Percentiles rank a stretch among this genome's conserved stretches.
phyloP scores from a whole-genome alignment of 1,140 invertebrate genomes.

The Contarinia nasturtii region DNA sequence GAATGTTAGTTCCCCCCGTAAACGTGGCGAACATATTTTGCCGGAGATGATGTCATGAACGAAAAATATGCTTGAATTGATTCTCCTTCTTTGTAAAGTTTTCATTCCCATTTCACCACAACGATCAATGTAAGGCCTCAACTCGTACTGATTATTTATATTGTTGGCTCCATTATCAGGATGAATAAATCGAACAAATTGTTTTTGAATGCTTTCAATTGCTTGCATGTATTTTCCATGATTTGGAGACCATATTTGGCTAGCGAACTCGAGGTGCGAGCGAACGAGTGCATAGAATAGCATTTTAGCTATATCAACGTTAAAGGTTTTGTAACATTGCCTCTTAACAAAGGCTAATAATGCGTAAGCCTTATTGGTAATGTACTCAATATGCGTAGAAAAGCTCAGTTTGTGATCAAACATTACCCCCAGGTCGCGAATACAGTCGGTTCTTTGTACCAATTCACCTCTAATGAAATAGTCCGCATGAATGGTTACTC shows the following conservation, averaged over 20 bases:
- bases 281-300: background rate
- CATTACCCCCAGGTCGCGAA: background rate
- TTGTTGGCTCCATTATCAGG: background rate
- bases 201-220: background rate
- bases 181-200: background rate
- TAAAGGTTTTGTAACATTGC: background rate
- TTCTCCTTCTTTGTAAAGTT: background rate
- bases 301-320: background rate
- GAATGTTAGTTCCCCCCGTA: background rate
- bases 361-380: background rate
- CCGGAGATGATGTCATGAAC: background rate
- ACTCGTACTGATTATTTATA: background rate
- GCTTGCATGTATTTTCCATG: background rate
- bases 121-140: background rate
- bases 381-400: background rate
- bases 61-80: background rate
- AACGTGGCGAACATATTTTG: background rate
- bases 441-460: background rate
- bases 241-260: background rate
- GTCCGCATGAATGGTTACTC: background rate
- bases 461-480: background rate
- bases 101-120: background rate
- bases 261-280: background rate
- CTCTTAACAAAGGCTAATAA: background rate
- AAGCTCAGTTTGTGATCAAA: background rate